Percentiles rank a stretch among this genome's conserved stretches.
These are phyloP conservation scores for Helostoma temminkii DNA, from an alignment of 2,797 vertebrate genomes.

Conservation along the genomic window DNA sequence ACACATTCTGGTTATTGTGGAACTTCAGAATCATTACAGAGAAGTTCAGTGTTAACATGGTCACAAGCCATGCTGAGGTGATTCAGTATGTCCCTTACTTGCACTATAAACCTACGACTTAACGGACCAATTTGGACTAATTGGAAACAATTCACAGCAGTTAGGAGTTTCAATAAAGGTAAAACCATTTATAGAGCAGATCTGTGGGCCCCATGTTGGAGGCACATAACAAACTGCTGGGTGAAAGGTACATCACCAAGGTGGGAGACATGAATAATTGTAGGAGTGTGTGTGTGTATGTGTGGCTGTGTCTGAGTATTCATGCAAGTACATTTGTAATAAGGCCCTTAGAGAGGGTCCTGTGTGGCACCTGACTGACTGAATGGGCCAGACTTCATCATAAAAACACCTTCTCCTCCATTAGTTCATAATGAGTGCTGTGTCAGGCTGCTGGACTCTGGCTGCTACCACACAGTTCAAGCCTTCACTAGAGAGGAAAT, in stretches of 20 bases:
- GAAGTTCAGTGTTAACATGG: slow-evolving; percentile 29
- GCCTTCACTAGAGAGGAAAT: slow-evolving; percentile 70
- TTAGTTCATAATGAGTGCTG: slow-evolving; percentile 77
- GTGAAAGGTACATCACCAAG: slow-evolving; percentile 38
- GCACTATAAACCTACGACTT: slow-evolving; percentile 59
- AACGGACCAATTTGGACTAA: slow-evolving; percentile 75
- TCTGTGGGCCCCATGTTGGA: slow-evolving; percentile 17
- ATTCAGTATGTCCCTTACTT: slow-evolving; percentile 48
- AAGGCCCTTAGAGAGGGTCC: slow-evolving; percentile 57
- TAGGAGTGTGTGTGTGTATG: slow-evolving; percentile 24
- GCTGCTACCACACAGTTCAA: slow-evolving; percentile 54
- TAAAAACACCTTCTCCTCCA: slow-evolving; percentile 78
- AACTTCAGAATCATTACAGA: slow-evolving; percentile 42
- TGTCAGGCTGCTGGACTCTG: slow-evolving; percentile 63
- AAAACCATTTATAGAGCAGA: slow-evolving; percentile 25
- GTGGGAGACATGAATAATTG: slow-evolving; percentile 53
- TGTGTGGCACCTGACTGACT: slow-evolving; percentile 61
- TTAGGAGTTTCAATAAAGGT: slow-evolving; percentile 68
- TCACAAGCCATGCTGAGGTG: slow-evolving; percentile 38
- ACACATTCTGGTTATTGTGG: slow-evolving; percentile 50
- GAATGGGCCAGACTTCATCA: slow-evolving; percentile 60
- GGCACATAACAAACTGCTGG: slow-evolving; percentile 23
- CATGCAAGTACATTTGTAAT: slow-evolving; percentile 52
- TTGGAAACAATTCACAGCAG: slow-evolving; percentile 75
- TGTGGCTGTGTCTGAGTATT: slow-evolving; percentile 33